A percentile compares a stretch with the other conserved stretches of the same genome.
Conservation (phyloP, 2,797 vertebrate genomes). For the Arrhamphus sclerolepis region DNA sequence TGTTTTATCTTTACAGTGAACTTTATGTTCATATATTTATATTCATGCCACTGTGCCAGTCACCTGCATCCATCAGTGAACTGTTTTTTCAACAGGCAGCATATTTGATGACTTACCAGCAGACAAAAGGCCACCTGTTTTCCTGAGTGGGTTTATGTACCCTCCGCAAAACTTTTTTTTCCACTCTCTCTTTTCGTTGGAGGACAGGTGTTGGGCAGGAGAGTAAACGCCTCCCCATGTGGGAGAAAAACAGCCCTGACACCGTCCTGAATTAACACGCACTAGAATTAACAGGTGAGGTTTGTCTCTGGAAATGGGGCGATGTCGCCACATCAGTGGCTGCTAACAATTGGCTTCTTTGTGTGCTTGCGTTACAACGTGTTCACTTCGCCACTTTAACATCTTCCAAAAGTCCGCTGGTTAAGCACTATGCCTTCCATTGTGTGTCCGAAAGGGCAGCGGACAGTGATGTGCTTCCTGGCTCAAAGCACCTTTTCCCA, state of each 20-base stretch:
- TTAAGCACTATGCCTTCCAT: conserved; percentile 77
- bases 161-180: background rate
- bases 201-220: conserved; percentile 10
- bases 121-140: conserved; percentile 21
- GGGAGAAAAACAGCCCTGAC: conserved; percentile 7
- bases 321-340: conserved; percentile 71
- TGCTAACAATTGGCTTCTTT: conserved; percentile 79
- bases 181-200: background rate
- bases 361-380: conserved; percentile 69
- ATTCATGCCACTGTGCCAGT: background rate
- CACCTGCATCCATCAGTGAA: background rate
- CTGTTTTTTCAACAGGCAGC: conserved; percentile 1
- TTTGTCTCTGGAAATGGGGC: conserved; percentile 56
- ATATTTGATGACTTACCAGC: background rate
- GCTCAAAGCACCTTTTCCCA: conserved; percentile 58
- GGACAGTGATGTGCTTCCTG: conserved; percentile 73
- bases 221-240: background rate
- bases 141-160: background rate
- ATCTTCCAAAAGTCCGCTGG: conserved; percentile 60
- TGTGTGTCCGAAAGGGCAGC: conserved; percentile 80
- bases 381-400: conserved; percentile 64
- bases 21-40: too few relatives aligned
- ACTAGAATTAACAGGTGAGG: conserved; percentile 63
- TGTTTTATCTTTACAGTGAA: too few relatives aligned
- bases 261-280: conserved; percentile 54